Evolutionary conservation across 2,113 vertebrate species (phyloP).

Genomic region (Cardinalis cardinalis): DNA sequence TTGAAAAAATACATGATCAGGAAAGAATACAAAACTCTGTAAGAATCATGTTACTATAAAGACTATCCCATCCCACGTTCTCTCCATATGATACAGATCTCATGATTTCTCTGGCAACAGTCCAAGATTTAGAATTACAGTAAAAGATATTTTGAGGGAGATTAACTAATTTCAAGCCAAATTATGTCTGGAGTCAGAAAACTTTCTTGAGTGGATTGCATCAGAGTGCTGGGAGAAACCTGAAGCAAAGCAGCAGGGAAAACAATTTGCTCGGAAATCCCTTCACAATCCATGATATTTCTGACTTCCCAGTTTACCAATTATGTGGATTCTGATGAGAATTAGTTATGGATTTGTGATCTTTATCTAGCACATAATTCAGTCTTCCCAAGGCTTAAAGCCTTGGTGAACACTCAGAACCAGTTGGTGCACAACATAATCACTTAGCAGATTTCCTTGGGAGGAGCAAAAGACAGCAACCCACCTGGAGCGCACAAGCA

Average conservation of each 20-base stretch:
- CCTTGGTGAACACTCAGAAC: background rate
- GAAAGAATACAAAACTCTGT: background rate
- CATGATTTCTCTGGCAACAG: background rate
- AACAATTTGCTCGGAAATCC: background rate
- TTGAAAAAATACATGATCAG: background rate
- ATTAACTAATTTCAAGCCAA: background rate
- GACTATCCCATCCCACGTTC: background rate
- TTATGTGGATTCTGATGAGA: background rate
- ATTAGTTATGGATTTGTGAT: background rate
- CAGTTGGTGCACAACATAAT: background rate
- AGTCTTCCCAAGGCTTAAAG: background rate
- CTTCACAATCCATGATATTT: background rate
- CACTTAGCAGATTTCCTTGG: background rate
- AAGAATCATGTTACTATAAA: background rate
- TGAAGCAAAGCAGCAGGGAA: background rate
- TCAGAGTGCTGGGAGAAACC: background rate
- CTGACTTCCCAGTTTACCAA: background rate
- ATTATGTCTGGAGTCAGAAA: background rate
- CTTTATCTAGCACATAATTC: background rate
- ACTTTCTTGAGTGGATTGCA: background rate
- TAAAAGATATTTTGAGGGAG: background rate
- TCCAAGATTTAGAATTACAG: background rate
- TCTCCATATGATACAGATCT: background rate
- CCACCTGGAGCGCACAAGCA: fast-evolving
- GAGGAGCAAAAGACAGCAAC: background rate